These are phyloP conservation scores for Formica exsecta DNA, from an alignment of 1,140 invertebrate genomes.

Conservation along the genomic window DNA sequence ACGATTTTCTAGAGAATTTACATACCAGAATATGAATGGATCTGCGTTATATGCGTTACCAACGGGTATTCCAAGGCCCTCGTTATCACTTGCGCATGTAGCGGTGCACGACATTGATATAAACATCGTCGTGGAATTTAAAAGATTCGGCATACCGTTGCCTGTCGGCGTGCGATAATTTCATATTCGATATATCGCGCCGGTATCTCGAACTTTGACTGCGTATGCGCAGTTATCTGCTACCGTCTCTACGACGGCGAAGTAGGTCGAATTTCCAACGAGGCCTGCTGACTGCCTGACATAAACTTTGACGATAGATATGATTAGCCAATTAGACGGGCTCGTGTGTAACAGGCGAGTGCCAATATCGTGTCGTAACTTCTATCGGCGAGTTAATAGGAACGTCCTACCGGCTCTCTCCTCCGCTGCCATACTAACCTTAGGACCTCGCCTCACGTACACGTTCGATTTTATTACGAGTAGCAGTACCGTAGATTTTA, in stretches of 20 bases:
- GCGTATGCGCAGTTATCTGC: conserved; percentile 47
- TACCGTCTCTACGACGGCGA: conserved; percentile 34
- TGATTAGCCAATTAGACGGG: conserved; percentile 64
- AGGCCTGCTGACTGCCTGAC: conserved; percentile 54
- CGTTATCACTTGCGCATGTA: conserved; percentile 5
- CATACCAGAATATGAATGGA: conserved; percentile 22
- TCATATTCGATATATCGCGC: conserved; percentile 40
- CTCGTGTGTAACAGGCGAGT: conserved; percentile 52
- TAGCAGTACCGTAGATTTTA: conserved; percentile 58
- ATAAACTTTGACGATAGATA: conserved; percentile 65
- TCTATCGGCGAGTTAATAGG: conserved; percentile 59
- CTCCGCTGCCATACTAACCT: conserved; percentile 53
- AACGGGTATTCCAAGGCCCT: background rate
- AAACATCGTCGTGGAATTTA: conserved; percentile 40
- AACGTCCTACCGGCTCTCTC: conserved; percentile 49
- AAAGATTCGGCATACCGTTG: conserved; percentile 44
- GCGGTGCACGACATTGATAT: conserved; percentile 34
- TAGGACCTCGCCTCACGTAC: conserved; percentile 36
- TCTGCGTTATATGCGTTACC: background rate
- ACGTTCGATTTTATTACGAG: conserved; percentile 58
- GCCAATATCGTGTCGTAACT: conserved; percentile 62
- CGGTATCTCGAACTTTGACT: conserved; percentile 54
- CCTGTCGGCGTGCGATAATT: conserved; percentile 51
- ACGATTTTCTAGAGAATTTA: background rate
- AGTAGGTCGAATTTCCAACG: conserved; percentile 62